Conservation (phyloP, 2,888 invertebrate species). For the Eristalis intricaria region DNA sequence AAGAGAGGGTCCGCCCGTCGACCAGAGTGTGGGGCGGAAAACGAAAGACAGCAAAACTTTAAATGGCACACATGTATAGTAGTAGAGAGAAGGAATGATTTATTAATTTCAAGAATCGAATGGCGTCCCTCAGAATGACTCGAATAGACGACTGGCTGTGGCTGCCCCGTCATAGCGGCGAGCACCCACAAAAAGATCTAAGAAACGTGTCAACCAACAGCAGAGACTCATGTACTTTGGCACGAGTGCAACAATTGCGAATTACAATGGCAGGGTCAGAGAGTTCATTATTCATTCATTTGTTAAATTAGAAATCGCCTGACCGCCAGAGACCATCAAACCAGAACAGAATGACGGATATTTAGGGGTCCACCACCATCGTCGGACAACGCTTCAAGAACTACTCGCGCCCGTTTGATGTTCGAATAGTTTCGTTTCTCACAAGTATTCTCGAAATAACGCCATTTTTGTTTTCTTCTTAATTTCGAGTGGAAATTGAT, state of each 20-base stretch:
- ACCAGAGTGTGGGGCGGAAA: not conserved
- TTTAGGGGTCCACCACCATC: too few species aligned
- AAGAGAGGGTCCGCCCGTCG: not conserved
- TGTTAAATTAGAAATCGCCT: slow-evolving; percentile 59
- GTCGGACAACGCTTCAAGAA: too few species aligned
- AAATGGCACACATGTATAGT: slow-evolving; percentile 36
- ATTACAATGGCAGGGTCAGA: slow-evolving; percentile 67
- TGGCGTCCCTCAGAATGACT: slow-evolving; percentile 48
- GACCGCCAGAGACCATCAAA: not conserved
- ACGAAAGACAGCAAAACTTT: slow-evolving; percentile 21
- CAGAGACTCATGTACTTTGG: slow-evolving; percentile 37
- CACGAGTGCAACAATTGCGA: slow-evolving; percentile 67
- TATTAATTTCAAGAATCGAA: slow-evolving; percentile 67
- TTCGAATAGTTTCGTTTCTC: not conserved
- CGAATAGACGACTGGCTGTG: too few species aligned
- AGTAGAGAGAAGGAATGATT: slow-evolving; percentile 45
- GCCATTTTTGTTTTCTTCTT: slow-evolving; percentile 3
- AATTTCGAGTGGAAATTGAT: slow-evolving; percentile 31
- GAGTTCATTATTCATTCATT: slow-evolving; percentile 70
- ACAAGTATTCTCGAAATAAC: not conserved
- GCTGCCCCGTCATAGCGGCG: not conserved
- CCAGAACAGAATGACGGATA: too few species aligned
- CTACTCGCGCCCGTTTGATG: too few species aligned
- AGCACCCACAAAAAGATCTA: slow-evolving; percentile 14
- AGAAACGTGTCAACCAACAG: slow-evolving; percentile 5